A percentile compares a stretch with the other conserved stretches of the same genome.
Conservation (phyloP, 2,888 invertebrate genomes). For the Rhorus exstirpatorius region DNA sequence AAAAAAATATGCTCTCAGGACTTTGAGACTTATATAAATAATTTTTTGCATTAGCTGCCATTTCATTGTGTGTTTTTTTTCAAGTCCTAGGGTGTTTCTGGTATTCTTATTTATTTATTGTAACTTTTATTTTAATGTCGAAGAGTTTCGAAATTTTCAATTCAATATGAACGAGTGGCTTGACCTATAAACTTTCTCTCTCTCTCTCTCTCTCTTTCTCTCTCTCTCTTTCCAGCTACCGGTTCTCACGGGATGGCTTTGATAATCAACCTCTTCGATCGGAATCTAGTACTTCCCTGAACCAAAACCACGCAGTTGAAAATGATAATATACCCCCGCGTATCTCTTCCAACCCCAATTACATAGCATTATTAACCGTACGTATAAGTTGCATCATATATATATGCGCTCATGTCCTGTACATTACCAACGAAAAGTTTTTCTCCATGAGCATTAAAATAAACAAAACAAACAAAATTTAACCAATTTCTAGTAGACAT, state of each 20-base stretch:
- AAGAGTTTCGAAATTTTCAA: conserved; percentile 72
- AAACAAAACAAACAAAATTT: no score
- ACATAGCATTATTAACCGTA: conserved; percentile 47
- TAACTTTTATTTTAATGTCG: conserved; percentile 55
- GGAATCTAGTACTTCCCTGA: conserved; percentile 54
- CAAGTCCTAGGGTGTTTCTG: not conserved
- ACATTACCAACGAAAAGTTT: no score
- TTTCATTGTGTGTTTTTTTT: not conserved
- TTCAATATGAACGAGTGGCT: conserved; percentile 70
- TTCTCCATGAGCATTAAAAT: no score
- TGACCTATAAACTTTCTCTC: conserved; percentile 69
- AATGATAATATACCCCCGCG: conserved; percentile 53
- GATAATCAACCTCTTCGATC: conserved; percentile 61
- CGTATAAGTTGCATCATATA: conserved; percentile 55
- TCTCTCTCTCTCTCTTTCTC: conserved; percentile 37
- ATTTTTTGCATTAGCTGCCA: no score
- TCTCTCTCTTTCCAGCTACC: conserved; percentile 59
- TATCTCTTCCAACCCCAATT: conserved; percentile 30
- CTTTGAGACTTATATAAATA: no score
- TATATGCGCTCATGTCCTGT: not conserved
- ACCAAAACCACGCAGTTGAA: conserved; percentile 38
- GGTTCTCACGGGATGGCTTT: conserved; percentile 67
- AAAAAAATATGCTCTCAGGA: no score
- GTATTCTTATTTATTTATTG: conserved; percentile 2
- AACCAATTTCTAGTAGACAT: no score